These are phyloP conservation scores for Falco peregrinus DNA, from an alignment of 2,797 vertebrate species.

Conservation along the genomic window DNA sequence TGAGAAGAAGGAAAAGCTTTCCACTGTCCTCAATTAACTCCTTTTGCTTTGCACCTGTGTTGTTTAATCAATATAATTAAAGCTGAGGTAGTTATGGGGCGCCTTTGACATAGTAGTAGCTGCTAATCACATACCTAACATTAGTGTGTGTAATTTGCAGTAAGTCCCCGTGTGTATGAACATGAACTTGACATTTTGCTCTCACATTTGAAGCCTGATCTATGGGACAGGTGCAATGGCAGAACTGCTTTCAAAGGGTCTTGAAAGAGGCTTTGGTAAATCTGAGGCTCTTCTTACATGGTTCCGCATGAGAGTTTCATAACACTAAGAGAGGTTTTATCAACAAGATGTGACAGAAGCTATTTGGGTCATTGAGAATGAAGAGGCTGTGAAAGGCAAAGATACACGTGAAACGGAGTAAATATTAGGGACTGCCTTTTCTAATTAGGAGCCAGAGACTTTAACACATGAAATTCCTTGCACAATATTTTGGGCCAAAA, in stretches of 20 bases:
- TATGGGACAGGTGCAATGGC: not conserved
- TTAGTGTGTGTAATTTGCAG: not conserved
- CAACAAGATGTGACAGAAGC: not conserved
- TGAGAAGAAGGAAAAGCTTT: not conserved
- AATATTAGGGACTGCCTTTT: not conserved
- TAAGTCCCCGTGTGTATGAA: not conserved
- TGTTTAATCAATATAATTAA: not conserved
- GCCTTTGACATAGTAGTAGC: not conserved
- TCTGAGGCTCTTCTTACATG: not conserved
- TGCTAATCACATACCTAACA: not conserved
- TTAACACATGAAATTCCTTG: not conserved
- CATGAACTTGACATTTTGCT: not conserved
- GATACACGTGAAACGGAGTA: rapidly evolving
- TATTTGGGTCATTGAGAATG: not conserved
- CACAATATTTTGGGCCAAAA: not conserved
- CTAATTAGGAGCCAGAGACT: not conserved
- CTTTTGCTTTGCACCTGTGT: not conserved
- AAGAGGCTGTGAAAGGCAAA: not conserved
- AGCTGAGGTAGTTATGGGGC: not conserved
- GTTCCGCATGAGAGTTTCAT: not conserved
- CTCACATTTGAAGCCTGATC: not conserved
- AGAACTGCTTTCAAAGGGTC: not conserved
- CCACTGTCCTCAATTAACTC: not conserved
- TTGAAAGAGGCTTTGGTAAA: not conserved
- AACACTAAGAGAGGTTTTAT: constrained; percentile 3